Percentiles rank a stretch among this genome's conserved stretches.
These are phyloP conservation scores for Discoglossus pictus DNA, from an alignment of 2,797 vertebrate species.

Conservation along the genomic window DNA sequence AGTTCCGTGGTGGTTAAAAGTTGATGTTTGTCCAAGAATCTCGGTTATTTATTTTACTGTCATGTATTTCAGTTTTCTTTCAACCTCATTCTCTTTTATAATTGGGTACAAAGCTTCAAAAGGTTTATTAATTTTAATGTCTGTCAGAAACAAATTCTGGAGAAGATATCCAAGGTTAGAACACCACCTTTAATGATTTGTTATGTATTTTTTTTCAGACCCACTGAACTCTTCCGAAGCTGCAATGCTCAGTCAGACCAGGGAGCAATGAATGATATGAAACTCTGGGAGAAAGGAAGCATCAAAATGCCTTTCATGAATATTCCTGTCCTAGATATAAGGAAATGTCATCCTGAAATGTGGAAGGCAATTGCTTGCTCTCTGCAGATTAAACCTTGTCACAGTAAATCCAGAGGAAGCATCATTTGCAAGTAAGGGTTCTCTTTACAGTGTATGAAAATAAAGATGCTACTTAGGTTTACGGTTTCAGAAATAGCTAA, in stretches of 20 bases:
- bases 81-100: too few species aligned
- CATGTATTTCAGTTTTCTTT: too few species aligned
- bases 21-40: too few species aligned
- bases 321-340: constrained; percentile 95
- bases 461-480: too few species aligned
- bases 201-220: constrained; percentile 70
- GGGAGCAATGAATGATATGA: constrained; percentile 97
- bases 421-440: constrained; percentile 93
- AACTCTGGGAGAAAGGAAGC: constrained; percentile 95
- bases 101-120: too few species aligned
- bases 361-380: constrained; percentile 97
- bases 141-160: too few species aligned
- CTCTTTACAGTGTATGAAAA: not conserved
- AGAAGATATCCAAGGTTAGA: too few species aligned
- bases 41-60: too few species aligned
- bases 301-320: constrained; percentile 98
- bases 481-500: too few species aligned
- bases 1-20: not conserved
- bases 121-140: too few species aligned
- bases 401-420: constrained; percentile 92
- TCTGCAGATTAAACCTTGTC: constrained; percentile 96
- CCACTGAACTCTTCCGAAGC: constrained; percentile 95
- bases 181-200: too few species aligned
- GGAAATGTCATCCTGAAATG: constrained; percentile 91
- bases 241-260: constrained; percentile 96